A percentile compares a stretch with the other conserved stretches of the same genome.
Conservation (phyloP, 2,113 vertebrate genomes). For the Rousettus leschenaultii region DNA sequence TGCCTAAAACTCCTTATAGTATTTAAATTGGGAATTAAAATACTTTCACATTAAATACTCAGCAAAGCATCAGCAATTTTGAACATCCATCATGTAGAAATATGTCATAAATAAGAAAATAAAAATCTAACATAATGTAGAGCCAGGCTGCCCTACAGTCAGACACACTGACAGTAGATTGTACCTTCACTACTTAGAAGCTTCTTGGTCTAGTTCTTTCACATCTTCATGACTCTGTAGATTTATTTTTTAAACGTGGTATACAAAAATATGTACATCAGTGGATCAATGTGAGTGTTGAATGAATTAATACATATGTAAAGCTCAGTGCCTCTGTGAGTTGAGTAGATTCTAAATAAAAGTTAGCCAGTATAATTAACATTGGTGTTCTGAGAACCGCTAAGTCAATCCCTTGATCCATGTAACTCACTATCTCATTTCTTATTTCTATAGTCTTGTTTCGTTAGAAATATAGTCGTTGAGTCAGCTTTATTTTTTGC, state of each 20-base stretch:
- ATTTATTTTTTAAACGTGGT: neutral
- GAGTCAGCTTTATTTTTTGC: neutral
- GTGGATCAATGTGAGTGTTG: neutral
- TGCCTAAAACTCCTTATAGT: neutral
- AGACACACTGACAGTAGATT: neutral
- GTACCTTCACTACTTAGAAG: neutral
- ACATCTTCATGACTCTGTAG: neutral
- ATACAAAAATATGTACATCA: neutral
- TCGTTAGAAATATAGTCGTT: neutral
- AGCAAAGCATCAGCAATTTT: neutral
- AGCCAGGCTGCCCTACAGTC: neutral
- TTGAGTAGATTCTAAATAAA: neutral
- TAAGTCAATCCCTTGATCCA: neutral
- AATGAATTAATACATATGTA: neutral
- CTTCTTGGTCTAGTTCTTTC: neutral
- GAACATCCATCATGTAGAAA: neutral
- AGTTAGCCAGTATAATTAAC: neutral
- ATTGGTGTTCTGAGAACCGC: neutral
- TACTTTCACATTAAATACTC: neutral
- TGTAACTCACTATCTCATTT: neutral
- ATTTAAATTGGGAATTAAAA: neutral
- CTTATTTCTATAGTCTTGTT: neutral
- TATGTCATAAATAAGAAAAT: neutral
- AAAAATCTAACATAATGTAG: neutral
- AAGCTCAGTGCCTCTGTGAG: neutral